Base-by-base conservation (phyloP, 2,113 vertebrate genomes). In the Electrona antarctica region DNA sequence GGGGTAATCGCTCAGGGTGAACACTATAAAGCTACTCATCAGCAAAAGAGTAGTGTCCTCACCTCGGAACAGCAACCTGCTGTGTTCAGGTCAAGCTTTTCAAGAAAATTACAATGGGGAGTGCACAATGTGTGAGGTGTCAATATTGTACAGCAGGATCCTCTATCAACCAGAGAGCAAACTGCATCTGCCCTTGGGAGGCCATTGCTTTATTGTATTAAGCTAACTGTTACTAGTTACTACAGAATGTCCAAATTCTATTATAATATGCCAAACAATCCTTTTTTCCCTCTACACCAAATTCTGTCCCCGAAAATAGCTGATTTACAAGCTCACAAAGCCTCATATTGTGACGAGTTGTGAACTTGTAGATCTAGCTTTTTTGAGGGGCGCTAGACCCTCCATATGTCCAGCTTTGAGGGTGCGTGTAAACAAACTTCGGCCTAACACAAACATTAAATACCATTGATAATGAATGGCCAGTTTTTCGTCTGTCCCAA, bases 1-100 rank as follows among this genome's bases (percentile, higher is more conserved):
- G 78, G 88, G 88, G 83, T 85, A 87, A 84, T 80, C 75, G 82
- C 86, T 84, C 78, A 79, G 79, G 67, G 77, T 83, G 86, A 88
- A 71, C 69, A 15, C 75, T 73, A 75, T 68, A 82, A 90, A 88
- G 68, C 81, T 83, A 84, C 79, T 87, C 78, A 87, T 90, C 88
- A 88, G 88, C 83, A 81, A 85, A 87, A 86, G 79, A 83, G 81
- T 85, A 87, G 79, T 78, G 65, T 78, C 74, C 77, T 41, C 79
- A 83, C 76, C 75, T 73, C 79, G 49, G 73, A 83, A 87, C 77
- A 57, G 69, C 73, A 81, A 80, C 85, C 73, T 64, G 75, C 76
- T 61, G 69, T 64, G 82, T 73, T 80, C 82, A 81, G 76, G 80
- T 83, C 84, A 78, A 21, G 62, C 82, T 85, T 83, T 73, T 86